Base-by-base conservation (phyloP, 1,140 invertebrate species). In the Papilio polyxenes region DNA sequence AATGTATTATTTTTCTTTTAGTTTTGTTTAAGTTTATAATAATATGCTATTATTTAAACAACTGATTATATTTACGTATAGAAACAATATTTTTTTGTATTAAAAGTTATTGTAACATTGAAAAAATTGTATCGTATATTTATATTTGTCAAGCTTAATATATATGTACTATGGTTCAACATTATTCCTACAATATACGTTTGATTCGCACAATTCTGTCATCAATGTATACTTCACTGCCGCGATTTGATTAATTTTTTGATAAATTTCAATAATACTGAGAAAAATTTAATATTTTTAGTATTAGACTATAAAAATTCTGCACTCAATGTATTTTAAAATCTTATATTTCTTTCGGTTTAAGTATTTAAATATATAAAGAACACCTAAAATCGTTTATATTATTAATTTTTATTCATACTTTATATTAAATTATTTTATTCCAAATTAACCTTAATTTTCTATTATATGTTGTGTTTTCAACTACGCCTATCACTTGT, bases 1-100 rank as follows among this genome's bases (percentile, higher is more conserved):
- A 72, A 37, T 31, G 65, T 72, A 72, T 72, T 72, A 72, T 40
- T 72, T 72, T 72, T 69, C 23, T 65, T 65, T 65, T 69, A 37
- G 23, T 72, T 72, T 37, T 13, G 37, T 40, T 17, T 37, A 69
- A 15, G 65, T 69, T 40, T 15, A 72, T 72, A 31, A 31, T 31
- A 31, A 31, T 31, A 20, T 62, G 1, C 1, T 31, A 40, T 37
- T 37, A 6, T 37, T 59, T 59, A 59, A 72, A 72, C 13, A 72
- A 4, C 5, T 0, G 15, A 0, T 72, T 72, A 37, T 72, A 37
- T 37, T 72, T 65, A 65, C 2, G n/a, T 65, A 17, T 79, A 79
- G 56, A 65, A 79, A 62, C 40, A 17, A 15, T 59, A 23, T 62
- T 65, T 23, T 23, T 23, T 72, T 72, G 2, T 72, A 15, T 31